Conservation (phyloP, 2,797 vertebrate genomes). For the Chaunax sp. region DNA sequence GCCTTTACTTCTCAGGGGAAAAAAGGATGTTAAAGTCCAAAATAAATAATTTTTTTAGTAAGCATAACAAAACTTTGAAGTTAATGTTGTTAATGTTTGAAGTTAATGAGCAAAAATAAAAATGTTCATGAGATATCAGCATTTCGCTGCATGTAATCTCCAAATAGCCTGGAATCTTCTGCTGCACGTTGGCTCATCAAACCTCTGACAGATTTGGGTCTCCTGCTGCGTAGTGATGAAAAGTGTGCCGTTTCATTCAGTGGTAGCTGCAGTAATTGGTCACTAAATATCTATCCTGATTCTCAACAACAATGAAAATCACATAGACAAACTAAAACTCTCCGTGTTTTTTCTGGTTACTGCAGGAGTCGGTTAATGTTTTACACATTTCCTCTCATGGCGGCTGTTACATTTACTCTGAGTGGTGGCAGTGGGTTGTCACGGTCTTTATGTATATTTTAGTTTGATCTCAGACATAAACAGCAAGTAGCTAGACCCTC, state of each 20-base stretch:
- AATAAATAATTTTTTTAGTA: no score
- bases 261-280: constrained; percentile 65
- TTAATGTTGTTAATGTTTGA: no score
- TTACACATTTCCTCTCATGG: constrained; percentile 18
- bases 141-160: constrained; percentile 54
- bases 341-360: constrained; percentile 8
- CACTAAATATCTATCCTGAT: constrained; percentile 46
- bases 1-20: constrained; percentile 31
- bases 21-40: no score
- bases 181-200: constrained; percentile 56
- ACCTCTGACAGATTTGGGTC: constrained; percentile 74
- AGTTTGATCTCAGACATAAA: constrained; percentile 53
- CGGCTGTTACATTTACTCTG: constrained; percentile 30
- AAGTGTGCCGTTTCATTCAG: constrained; percentile 51
- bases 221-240: constrained; percentile 59
- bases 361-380: constrained; percentile 17
- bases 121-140: constrained; percentile 22
- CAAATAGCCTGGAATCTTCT: constrained; percentile 58
- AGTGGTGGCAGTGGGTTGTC: constrained; percentile 9
- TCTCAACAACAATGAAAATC: constrained; percentile 11
- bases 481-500: constrained; percentile 45
- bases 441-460: constrained; percentile 64
- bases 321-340: constrained; percentile 25
- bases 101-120: constrained; percentile 51
- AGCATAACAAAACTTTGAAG: no score